Conservation (phyloP, 2,888 invertebrate species). For the Acanthosepion pharaonis region DNA sequence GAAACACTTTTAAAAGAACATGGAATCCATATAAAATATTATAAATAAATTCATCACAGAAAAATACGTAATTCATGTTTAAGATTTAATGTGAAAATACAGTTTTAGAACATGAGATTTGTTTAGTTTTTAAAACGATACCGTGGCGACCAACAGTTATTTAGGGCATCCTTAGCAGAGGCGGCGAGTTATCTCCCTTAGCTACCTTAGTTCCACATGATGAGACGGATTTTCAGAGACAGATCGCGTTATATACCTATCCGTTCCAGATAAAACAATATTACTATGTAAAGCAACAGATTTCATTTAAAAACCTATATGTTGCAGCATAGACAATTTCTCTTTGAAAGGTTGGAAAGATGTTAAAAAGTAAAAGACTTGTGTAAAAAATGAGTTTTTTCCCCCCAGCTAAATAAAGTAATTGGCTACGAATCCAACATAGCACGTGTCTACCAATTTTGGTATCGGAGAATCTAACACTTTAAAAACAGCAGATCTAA, state of each 20-base stretch:
- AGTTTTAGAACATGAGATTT: not conserved
- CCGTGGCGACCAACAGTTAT: not conserved
- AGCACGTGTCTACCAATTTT: conserved; percentile 8
- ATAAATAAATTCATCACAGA: not conserved
- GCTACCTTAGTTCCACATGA: conserved; percentile 39
- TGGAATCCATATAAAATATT: not conserved
- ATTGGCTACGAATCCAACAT: not conserved
- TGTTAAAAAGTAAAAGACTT: not conserved
- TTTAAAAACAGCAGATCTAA: not conserved
- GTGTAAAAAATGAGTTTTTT: not conserved
- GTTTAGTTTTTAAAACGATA: not conserved
- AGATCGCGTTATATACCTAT: not conserved
- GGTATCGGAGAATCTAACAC: not conserved
- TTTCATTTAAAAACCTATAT: too few relatives aligned
- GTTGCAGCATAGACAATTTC: too few relatives aligned
- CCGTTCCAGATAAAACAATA: not conserved
- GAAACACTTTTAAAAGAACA: not conserved
- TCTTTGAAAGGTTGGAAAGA: not conserved
- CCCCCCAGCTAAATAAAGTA: not conserved
- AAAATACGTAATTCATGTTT: not conserved
- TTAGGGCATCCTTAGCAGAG: conserved; percentile 14
- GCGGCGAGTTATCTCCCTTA: not conserved
- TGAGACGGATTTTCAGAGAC: not conserved
- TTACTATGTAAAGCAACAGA: too few relatives aligned
- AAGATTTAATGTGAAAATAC: not conserved